Conservation (phyloP, 2,888 invertebrate genomes). For the Syrista parreyssii region DNA sequence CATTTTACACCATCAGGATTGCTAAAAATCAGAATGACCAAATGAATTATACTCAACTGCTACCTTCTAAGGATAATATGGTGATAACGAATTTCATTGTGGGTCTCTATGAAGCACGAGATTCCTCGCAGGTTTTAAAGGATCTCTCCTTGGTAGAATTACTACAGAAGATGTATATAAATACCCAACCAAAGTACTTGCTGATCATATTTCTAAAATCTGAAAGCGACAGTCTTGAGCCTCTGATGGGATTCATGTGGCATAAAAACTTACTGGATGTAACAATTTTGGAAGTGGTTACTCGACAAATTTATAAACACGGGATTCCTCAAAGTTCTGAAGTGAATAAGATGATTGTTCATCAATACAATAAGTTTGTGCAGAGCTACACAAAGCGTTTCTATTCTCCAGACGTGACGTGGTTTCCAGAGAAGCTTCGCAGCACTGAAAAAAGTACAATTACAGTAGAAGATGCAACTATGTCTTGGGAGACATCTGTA, state of each 20-base stretch:
- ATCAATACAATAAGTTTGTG: constrained; percentile 30
- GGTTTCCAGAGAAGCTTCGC: constrained; percentile 35
- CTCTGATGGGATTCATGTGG: constrained; percentile 26
- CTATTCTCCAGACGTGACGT: constrained; percentile 12
- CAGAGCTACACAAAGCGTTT: constrained; percentile 8
- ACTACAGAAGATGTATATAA: no score
- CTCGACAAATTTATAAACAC: background rate
- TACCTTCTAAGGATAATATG: no score
- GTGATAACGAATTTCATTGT: no score
- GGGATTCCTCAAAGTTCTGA: background rate
- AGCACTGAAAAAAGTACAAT: constrained; percentile 35
- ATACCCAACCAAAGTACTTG: constrained; percentile 11
- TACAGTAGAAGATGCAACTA: background rate
- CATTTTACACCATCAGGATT: no score
- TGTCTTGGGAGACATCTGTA: no score
- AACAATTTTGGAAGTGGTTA: constrained; percentile 27
- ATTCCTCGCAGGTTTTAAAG: no score
- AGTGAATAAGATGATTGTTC: constrained; percentile 16
- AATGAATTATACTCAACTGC: no score
- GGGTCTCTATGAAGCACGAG: no score
- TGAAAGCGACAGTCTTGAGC: constrained; percentile 13
- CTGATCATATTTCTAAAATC: constrained; percentile 13
- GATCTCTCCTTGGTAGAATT: no score
- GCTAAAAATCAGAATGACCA: no score
- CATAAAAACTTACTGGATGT: constrained; percentile 24